Percentiles rank a stretch among this genome's conserved stretches.
phyloP scores from a whole-genome alignment of 2,797 vertebrate genomes.

The Florisuga fusca region DNA sequence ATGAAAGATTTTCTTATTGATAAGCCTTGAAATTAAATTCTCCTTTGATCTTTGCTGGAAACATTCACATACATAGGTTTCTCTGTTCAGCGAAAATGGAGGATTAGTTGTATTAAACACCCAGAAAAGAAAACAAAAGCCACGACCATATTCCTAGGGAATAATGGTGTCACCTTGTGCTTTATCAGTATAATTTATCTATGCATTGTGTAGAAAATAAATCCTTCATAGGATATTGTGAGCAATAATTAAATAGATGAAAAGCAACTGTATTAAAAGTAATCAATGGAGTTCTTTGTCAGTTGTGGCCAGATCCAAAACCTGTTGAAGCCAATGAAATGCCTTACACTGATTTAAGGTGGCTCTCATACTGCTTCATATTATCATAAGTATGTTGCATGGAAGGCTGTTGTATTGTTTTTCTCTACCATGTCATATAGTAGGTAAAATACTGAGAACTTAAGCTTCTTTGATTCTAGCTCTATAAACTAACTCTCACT shows the following conservation, averaged over 20 bases:
- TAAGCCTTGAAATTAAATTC: conserved; percentile 30
- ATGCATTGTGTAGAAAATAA: conserved; percentile 10
- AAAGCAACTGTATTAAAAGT: background rate
- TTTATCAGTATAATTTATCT: conserved; percentile 31
- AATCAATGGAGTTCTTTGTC: background rate
- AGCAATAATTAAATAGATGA: conserved; percentile 14
- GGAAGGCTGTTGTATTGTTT: background rate
- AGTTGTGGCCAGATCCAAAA: background rate
- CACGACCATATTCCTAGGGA: background rate
- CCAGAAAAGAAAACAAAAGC: conserved; percentile 24
- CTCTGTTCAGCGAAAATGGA: background rate
- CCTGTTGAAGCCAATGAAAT: background rate
- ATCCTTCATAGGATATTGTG: background rate
- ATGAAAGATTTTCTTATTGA: conserved; percentile 48
- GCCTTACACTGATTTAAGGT: background rate
- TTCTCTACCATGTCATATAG: background rate
- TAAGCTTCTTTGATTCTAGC: too few relatives aligned
- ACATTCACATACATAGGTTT: background rate
- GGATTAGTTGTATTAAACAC: background rate
- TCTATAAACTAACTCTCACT: background rate
- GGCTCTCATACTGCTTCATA: background rate
- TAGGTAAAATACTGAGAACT: background rate
- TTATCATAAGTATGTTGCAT: background rate
- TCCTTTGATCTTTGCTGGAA: conserved; percentile 55
- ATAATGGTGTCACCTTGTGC: background rate